These are phyloP conservation scores for Achroia grisella DNA, from an alignment of 1,140 invertebrate species.

Conservation along the genomic window DNA sequence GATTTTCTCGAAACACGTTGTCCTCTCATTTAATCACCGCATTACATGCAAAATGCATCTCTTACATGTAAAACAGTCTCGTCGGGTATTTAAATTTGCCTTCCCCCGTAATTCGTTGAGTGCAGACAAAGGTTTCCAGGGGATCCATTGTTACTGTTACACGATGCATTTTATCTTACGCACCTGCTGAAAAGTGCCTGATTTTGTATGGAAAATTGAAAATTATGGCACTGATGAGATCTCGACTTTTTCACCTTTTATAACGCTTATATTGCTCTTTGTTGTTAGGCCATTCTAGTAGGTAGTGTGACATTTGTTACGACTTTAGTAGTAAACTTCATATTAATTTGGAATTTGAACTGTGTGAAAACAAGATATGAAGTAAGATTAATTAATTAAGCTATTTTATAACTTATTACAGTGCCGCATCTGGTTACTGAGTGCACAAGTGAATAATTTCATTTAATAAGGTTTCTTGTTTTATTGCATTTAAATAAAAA, in stretches of 20 bases:
- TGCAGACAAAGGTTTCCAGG: constrained; percentile 59
- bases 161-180: constrained; percentile 44
- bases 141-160: constrained; percentile 59
- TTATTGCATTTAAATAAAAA: too few relatives aligned
- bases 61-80: constrained; percentile 68
- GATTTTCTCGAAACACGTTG: constrained; percentile 1
- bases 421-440: too few relatives aligned
- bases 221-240: constrained; percentile 7
- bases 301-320: too few relatives aligned
- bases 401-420: too few relatives aligned
- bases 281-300: too few relatives aligned
- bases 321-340: too few relatives aligned
- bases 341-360: too few relatives aligned
- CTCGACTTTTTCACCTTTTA: not conserved
- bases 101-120: constrained; percentile 63
- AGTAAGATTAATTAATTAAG: too few relatives aligned
- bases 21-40: constrained; percentile 59
- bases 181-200: constrained; percentile 11
- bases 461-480: too few relatives aligned
- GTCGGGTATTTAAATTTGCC: constrained; percentile 68
- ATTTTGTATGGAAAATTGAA: constrained; percentile 16
- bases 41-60: constrained; percentile 70
- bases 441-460: too few relatives aligned
- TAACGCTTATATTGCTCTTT: too few relatives aligned
- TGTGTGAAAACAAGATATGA: too few relatives aligned